phyloP scores from a whole-genome alignment of 2,113 vertebrate genomes.

The Redunca redunca region DNA sequence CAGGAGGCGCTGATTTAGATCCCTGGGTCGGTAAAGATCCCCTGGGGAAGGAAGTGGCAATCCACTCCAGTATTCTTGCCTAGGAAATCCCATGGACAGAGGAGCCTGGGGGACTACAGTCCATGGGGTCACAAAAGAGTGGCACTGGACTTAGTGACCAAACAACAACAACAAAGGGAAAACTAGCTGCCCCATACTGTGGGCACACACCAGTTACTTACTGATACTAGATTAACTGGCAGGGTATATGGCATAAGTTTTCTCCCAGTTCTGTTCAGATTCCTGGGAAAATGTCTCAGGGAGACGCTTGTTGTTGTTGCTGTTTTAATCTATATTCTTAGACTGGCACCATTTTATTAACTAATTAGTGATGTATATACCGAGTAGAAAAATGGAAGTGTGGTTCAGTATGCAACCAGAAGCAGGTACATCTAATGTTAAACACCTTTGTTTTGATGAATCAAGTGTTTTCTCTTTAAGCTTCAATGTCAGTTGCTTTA shows the following conservation, averaged over 20 bases:
- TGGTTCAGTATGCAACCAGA: not conserved
- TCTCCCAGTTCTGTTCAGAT: constrained; percentile 6
- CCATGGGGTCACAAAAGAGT: not conserved
- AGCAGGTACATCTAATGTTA: not conserved
- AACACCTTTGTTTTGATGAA: not conserved
- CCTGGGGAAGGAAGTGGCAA: not conserved
- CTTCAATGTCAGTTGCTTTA: not conserved
- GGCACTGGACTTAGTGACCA: not conserved
- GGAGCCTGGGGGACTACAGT: not conserved
- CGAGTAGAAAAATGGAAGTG: not conserved
- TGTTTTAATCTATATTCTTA: not conserved
- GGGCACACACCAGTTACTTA: not conserved
- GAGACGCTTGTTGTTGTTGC: not conserved
- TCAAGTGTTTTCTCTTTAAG: not conserved
- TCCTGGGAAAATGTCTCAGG: not conserved
- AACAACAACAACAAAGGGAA: not conserved
- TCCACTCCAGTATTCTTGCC: not conserved
- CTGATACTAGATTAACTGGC: not conserved
- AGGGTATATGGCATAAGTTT: not conserved
- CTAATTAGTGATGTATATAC: not conserved
- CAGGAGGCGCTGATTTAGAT: not conserved
- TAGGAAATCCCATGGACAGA: not conserved
- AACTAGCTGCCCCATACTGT: not conserved
- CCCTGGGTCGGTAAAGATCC: not conserved
- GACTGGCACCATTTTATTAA: not conserved